Evolutionary conservation across 2,113 vertebrate genomes (phyloP), one percentile per base, ranked within the genome.

Genomic region (Geococcyx californianus): DNA sequence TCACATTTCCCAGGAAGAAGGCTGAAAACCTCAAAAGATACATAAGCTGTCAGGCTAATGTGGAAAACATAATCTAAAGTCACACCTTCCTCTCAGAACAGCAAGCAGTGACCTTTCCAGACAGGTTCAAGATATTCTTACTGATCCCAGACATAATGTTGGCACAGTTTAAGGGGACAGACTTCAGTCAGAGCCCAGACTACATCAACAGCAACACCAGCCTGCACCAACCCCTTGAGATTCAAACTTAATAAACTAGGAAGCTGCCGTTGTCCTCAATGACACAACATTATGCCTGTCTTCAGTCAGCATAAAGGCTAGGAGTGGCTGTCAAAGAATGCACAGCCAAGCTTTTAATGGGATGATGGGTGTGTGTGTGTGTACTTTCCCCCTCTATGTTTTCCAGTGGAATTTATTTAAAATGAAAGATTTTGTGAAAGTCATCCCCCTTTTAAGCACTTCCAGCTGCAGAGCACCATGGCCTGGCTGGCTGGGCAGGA

Each of bases 321-420:
- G 45, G 18, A n/a, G 16, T 7, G 20, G n/a, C n/a, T 21, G 9
- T 17, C 44, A 38, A 31, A 62, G 31, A 28, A 64, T 0, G 2
- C 20, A 34, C 18, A 21, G 51, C 12, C 16, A 18, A 3, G 18
- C 16, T 49, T 26, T 19, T 5, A 17, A 58, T 4, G 26, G 36
- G 16, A 31, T 1, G 3, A 25, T 0, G 2, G 14, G 18, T 3
- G 9, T 10, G 6, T 42, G 6, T 42, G 40, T 13, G 40, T 42
- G 11, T 20, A 64, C 12, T 42, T 25, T 58, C 63, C 20, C 20
- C 10, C 17, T n/a, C n/a, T 11, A 5, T 13, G 5, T 26, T 62
- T 80, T 62, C 42, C 11, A 13, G 21, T 20, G 56, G 16, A 42
- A 45, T 13, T 18, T 13, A 63, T 59, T 58, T 64, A 33, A 44